Evolutionary conservation across 37 sponge, comb jelly and placozoan genomes (phyloP).

Genomic region (Ephydatia muelleri): DNA sequence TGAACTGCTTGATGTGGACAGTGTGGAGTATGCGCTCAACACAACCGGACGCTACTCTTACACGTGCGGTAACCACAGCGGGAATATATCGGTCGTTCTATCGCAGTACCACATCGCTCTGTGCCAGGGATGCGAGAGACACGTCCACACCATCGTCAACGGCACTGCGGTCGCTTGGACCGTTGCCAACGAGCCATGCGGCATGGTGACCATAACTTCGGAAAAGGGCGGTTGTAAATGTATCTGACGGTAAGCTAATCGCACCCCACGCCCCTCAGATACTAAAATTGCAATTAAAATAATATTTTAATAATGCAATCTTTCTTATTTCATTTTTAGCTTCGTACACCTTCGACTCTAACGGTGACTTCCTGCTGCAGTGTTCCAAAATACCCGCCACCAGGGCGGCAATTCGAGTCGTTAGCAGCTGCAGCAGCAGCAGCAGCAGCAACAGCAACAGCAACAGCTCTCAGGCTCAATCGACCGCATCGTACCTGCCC

Average conservation of each 20-base stretch:
- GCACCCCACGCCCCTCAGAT: background rate
- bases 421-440: too few species aligned
- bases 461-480: background rate
- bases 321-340: constrained; percentile 4
- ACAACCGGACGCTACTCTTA: constrained; percentile 11
- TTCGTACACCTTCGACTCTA: constrained; percentile 6
- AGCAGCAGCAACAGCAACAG: background rate
- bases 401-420: constrained; percentile 17
- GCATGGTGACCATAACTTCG: background rate
- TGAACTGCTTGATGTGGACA: too few species aligned
- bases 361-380: constrained; percentile 20
- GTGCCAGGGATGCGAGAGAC: constrained; percentile 18
- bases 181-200: background rate
- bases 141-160: background rate
- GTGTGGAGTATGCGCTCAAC: constrained; percentile 7
- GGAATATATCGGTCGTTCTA: constrained; percentile 6
- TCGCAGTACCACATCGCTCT: constrained; percentile 32
- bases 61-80: background rate
- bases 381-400: constrained; percentile 6
- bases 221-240: background rate
- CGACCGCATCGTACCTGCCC: background rate
- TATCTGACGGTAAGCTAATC: too few species aligned
- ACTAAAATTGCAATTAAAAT: background rate
- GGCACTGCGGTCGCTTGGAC: background rate
- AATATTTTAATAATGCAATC: background rate